Percentiles rank a stretch among this genome's conserved stretches.
Evolutionary conservation across 1,140 invertebrate species (phyloP).

Genomic region (Proales similis): DNA sequence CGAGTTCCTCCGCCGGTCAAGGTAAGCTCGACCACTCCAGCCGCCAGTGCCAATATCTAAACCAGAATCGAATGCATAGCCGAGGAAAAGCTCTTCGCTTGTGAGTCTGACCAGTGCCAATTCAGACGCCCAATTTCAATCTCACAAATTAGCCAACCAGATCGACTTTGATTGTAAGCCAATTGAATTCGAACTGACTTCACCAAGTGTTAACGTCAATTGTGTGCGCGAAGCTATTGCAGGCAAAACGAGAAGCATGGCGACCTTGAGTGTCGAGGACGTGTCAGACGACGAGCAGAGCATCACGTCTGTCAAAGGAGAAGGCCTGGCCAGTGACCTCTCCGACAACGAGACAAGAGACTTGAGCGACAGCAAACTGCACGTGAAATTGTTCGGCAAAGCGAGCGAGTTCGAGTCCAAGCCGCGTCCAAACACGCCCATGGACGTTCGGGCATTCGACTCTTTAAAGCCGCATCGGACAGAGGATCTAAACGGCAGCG

Average conservation of each 20-base stretch:
- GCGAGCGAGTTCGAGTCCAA: constrained; percentile 17
- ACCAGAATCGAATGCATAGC: no score
- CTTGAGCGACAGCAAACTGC: no score
- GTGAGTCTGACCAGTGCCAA: constrained; percentile 8
- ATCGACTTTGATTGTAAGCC: no score
- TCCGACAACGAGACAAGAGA: constrained; percentile 11
- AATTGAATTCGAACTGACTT: neutral
- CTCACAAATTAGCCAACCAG: no score
- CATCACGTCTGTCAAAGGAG: constrained; percentile 30
- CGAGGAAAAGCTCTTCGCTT: constrained; percentile 30
- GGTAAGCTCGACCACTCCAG: no score
- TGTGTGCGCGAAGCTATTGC: neutral
- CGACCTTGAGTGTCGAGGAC: constrained; percentile 29
- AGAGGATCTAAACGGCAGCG: neutral
- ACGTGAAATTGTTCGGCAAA: constrained; percentile 5
- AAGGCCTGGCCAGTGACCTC: constrained; percentile 34
- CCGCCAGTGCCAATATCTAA: no score
- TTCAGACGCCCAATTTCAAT: no score
- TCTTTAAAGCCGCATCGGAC: neutral
- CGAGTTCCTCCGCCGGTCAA: constrained; percentile 28
- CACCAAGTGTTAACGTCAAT: constrained; percentile 2
- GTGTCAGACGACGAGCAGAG: constrained; percentile 23
- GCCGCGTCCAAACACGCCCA: constrained; percentile 14
- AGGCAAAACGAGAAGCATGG: neutral
- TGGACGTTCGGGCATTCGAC: constrained; percentile 12